Percentiles rank a stretch among this genome's conserved stretches.
phyloP scores from a whole-genome alignment of 2,113 vertebrate species.

The Leucopsar rothschildi region DNA sequence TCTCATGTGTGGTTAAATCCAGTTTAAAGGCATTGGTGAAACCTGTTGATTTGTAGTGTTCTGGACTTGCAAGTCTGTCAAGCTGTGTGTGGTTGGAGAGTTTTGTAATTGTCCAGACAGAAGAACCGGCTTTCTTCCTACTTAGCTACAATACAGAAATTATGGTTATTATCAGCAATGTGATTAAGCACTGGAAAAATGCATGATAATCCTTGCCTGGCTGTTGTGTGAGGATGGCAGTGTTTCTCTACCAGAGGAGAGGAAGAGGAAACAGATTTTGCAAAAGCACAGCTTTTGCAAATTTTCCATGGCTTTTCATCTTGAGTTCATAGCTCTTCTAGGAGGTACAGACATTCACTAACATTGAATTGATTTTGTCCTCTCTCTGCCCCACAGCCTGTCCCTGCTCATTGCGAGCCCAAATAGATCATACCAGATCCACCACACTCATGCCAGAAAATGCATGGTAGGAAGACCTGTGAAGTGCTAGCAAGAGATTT shows the following conservation, averaged over 20 bases:
- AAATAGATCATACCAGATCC: background rate
- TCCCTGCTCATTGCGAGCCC: background rate
- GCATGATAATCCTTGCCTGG: background rate
- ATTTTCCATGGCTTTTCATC: background rate
- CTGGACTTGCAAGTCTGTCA: background rate
- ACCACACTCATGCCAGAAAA: background rate
- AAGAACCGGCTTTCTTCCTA: background rate
- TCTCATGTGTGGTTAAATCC: background rate
- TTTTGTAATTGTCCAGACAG: background rate
- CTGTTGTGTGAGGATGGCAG: background rate
- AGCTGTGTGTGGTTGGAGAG: background rate
- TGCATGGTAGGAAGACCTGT: background rate
- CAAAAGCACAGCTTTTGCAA: background rate
- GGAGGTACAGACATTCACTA: background rate
- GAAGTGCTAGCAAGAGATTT: background rate
- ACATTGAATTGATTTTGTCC: background rate
- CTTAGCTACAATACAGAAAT: background rate
- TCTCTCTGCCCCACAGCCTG: background rate
- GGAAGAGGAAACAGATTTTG: background rate
- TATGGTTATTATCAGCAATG: background rate
- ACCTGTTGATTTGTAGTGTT: background rate
- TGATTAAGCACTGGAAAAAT: background rate
- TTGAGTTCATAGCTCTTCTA: background rate
- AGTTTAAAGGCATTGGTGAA: background rate
- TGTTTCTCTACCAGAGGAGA: background rate